These are phyloP conservation scores for Oithona nana DNA, from an alignment of 2,888 invertebrate genomes.

Conservation along the genomic window DNA sequence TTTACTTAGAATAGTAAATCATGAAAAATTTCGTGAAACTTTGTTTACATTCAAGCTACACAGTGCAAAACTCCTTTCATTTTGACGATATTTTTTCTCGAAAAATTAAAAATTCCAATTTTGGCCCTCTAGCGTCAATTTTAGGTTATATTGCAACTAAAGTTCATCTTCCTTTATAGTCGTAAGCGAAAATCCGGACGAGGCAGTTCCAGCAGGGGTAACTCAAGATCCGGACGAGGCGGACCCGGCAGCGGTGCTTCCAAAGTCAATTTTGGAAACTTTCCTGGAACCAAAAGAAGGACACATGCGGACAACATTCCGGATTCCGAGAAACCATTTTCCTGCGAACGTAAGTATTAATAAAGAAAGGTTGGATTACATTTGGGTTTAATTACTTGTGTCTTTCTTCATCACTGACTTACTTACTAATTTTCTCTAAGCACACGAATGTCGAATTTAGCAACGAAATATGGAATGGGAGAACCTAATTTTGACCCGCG, in stretches of 20 bases:
- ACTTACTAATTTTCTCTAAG: not conserved
- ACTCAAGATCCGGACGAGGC: not conserved
- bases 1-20: no score
- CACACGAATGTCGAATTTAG: no score
- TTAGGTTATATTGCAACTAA: no score
- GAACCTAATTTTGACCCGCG: no score
- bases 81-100: no score
- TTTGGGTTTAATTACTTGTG: not conserved
- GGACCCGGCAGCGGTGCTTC: not conserved
- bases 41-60: no score
- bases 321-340: constrained; percentile 69
- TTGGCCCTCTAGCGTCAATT: no score
- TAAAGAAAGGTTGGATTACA: no score
- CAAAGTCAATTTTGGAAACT: not conserved
- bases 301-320: constrained; percentile 17
- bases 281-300: not conserved
- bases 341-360: constrained; percentile 80
- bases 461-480: not conserved
- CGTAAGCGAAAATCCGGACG: not conserved
- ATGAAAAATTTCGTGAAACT: no score
- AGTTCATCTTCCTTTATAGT: no score
- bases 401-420: not conserved
- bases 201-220: not conserved
- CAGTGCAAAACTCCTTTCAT: no score
- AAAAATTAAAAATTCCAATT: no score